phyloP scores from a whole-genome alignment of 2,888 invertebrate genomes.

The Clostera curtula region DNA sequence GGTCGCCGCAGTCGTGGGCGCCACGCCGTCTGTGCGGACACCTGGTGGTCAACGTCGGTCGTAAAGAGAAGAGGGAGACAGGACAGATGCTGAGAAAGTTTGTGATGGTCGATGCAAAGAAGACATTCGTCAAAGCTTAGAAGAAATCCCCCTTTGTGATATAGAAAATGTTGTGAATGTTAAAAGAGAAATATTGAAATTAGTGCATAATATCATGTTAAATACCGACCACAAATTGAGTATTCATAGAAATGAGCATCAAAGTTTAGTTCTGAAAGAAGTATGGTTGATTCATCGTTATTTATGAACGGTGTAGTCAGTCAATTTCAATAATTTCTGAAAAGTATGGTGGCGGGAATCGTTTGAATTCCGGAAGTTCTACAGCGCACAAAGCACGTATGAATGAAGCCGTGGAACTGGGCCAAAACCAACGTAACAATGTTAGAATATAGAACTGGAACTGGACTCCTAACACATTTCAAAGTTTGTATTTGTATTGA shows the following conservation, averaged over 20 bases:
- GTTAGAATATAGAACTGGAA: constrained; percentile 22
- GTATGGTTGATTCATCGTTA: no score
- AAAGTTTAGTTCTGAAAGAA: no score
- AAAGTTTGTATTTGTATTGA: no score
- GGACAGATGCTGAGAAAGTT: constrained; percentile 38
- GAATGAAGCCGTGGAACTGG: constrained; percentile 24
- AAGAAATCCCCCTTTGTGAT: no score
- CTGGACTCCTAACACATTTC: constrained; percentile 8
- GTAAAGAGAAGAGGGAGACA: constrained; percentile 68
- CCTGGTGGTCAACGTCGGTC: constrained; percentile 70
- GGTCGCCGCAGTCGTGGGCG: constrained; percentile 28
- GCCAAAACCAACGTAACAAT: constrained; percentile 23
- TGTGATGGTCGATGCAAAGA: constrained; percentile 20
- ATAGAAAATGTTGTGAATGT: no score
- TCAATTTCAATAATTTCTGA: no score
- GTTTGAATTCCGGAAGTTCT: constrained; percentile 13
- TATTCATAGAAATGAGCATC: no score
- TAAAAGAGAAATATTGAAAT: no score
- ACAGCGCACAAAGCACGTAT: constrained; percentile 13
- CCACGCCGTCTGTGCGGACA: constrained; percentile 77
- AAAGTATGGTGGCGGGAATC: constrained; percentile 6
- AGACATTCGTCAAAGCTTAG: no score
- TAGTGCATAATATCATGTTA: no score
- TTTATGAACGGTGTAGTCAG: no score
- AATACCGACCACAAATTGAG: no score